Evolutionary conservation across 2,888 invertebrate species (phyloP).

Genomic region (Sesia apiformis): DNA sequence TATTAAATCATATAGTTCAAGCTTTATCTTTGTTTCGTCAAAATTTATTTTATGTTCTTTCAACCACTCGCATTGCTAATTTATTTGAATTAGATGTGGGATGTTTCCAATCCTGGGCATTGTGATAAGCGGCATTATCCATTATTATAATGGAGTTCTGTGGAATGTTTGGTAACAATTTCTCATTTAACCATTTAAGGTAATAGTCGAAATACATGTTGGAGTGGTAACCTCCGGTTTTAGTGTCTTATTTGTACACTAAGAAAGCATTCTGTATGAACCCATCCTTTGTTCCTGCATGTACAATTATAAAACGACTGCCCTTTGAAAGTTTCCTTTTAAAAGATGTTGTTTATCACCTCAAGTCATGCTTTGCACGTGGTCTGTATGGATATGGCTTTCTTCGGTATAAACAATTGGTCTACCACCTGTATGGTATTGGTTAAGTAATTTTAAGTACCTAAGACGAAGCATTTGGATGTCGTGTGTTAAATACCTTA

Average conservation of each 20-base stretch:
- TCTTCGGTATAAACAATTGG: not conserved
- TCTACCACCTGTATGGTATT: not conserved
- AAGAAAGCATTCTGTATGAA: conserved; percentile 10
- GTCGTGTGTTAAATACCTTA: too few relatives aligned
- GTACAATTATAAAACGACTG: conserved; percentile 7
- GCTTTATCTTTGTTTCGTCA: not conserved
- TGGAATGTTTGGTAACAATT: conserved; percentile 16
- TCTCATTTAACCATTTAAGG: conserved; percentile 13
- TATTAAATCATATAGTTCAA: not conserved
- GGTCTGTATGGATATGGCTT: too few relatives aligned
- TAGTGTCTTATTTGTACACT: conserved; percentile 9
- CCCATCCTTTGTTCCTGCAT: conserved; percentile 6
- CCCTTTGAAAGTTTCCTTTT: not conserved
- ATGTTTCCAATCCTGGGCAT: not conserved
- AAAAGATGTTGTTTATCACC: too few relatives aligned
- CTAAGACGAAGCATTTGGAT: conserved; percentile 8
- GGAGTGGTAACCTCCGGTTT: conserved; percentile 12
- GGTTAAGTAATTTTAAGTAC: conserved; percentile 1
- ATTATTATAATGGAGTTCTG: conserved; percentile 8
- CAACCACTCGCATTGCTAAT: not conserved
- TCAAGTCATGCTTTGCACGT: too few relatives aligned
- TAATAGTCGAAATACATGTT: conserved; percentile 15
- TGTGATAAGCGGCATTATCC: conserved; percentile 15
- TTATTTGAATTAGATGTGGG: conserved; percentile 5
- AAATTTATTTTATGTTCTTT: not conserved